phyloP scores from a whole-genome alignment of 1,140 invertebrate genomes.

The Bilobella aurantiaca region DNA sequence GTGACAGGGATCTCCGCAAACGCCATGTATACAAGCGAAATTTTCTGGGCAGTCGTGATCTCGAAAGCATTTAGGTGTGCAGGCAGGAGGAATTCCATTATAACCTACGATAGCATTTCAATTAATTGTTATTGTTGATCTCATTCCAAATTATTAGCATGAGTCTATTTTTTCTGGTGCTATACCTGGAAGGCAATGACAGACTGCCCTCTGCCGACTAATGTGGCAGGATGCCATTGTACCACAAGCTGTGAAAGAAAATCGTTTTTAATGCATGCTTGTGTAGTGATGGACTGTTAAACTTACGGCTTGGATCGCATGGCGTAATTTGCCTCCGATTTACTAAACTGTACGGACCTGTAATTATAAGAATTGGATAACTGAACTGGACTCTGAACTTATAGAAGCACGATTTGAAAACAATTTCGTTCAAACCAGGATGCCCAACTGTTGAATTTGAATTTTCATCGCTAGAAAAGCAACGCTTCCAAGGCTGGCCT shows the following conservation, averaged over 20 bases:
- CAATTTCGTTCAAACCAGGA: conserved; percentile 20
- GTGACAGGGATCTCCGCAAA: conserved; percentile 34
- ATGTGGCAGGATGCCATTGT: conserved; percentile 34
- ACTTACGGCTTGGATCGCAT: conserved; percentile 11
- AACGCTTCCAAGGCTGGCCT: conserved; percentile 34
- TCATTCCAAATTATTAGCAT: too few species aligned
- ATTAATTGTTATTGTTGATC: too few species aligned
- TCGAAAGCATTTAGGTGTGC: conserved; percentile 33
- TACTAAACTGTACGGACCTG: conserved; percentile 33
- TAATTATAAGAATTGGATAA: not conserved
- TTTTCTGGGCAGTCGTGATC: conserved; percentile 34
- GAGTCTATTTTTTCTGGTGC: too few species aligned
- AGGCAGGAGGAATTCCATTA: conserved; percentile 33
- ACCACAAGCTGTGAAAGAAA: conserved; percentile 17
- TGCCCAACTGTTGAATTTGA: conserved; percentile 27
- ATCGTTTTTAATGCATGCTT: not conserved
- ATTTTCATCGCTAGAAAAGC: conserved; percentile 28
- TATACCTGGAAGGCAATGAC: conserved; percentile 29
- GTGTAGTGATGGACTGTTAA: conserved; percentile 1
- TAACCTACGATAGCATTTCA: conserved; percentile 12
- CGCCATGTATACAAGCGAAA: conserved; percentile 30
- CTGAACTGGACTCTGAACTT: not conserved
- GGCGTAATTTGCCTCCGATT: conserved; percentile 20
- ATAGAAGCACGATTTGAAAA: not conserved
- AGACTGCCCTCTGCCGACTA: conserved; percentile 30